These are phyloP conservation scores for Crotalus viridis DNA, from an alignment of 2,113 vertebrate genomes.

Conservation along the genomic window DNA sequence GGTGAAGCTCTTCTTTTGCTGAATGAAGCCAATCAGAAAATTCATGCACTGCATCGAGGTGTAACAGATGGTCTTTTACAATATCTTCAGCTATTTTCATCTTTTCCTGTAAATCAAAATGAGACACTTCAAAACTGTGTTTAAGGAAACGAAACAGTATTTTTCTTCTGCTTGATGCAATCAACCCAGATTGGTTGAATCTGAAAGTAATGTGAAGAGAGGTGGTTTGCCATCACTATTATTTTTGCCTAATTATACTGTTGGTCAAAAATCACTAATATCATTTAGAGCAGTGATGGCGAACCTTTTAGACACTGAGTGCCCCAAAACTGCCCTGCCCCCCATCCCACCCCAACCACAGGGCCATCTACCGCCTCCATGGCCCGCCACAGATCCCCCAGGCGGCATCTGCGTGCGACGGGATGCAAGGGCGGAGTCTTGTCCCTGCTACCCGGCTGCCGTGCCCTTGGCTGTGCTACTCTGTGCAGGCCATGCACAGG, in stretches of 20 bases:
- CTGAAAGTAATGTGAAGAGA: not conserved
- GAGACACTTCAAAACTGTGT: not conserved
- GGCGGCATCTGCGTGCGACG: no score
- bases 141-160: not conserved
- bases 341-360: no score
- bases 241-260: not conserved
- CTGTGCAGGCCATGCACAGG: no score
- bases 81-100: constrained; percentile 85
- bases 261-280: not conserved
- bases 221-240: not conserved
- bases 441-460: no score
- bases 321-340: no score
- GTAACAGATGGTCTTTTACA: constrained; percentile 90
- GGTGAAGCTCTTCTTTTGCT: constrained; percentile 94
- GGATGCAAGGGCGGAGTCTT: no score
- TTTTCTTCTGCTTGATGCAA: not conserved
- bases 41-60: constrained; percentile 89
- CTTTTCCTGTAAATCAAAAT: constrained; percentile 76
- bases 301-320: no score
- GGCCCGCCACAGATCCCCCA: no score
- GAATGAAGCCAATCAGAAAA: constrained; percentile 94
- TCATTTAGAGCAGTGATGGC: not conserved
- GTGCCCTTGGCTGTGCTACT: no score
- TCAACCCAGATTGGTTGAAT: not conserved
- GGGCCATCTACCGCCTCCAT: no score